These are phyloP conservation scores for Trachelus iudaicus DNA, from an alignment of 2,888 invertebrate genomes.

Conservation along the genomic window DNA sequence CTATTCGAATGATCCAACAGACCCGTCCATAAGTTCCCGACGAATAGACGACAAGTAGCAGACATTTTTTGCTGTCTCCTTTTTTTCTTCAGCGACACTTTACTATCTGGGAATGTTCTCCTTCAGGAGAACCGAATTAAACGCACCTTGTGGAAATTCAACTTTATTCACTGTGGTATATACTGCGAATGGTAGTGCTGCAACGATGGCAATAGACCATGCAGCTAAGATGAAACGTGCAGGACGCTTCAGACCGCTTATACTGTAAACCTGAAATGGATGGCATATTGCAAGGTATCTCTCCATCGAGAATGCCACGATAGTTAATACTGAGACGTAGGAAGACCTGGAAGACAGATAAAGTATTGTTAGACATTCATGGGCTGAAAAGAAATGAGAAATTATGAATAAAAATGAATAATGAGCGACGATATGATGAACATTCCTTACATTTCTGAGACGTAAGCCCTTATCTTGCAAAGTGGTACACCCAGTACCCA, in stretches of 20 bases:
- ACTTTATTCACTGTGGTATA: slow-evolving; percentile 81
- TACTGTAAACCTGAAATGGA: slow-evolving; percentile 83
- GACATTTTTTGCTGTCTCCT: too few relatives aligned
- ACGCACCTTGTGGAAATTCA: slow-evolving; percentile 75
- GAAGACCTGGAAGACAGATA: slow-evolving; percentile 75
- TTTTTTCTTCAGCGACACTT: too few relatives aligned
- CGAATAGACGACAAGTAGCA: too few relatives aligned
- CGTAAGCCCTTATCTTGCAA: slow-evolving; percentile 84
- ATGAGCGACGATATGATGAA: neutral
- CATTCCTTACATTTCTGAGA: slow-evolving; percentile 84
- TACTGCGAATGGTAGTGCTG: slow-evolving; percentile 82
- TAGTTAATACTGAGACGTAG: slow-evolving; percentile 91
- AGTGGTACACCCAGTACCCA: slow-evolving; percentile 83
- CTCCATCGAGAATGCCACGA: slow-evolving; percentile 92
- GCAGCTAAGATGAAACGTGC: slow-evolving; percentile 80
- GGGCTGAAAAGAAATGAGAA: neutral
- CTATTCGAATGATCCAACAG: too few relatives aligned
- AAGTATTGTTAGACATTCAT: slow-evolving; percentile 11
- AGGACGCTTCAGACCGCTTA: slow-evolving; percentile 86
- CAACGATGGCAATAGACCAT: slow-evolving; percentile 81
- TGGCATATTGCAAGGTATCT: slow-evolving; percentile 92
- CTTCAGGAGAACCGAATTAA: neutral
- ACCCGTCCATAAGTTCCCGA: too few relatives aligned
- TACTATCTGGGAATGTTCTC: neutral
- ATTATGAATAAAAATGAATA: neutral